Conservation (phyloP, 1,140 invertebrate species). For the Drosophila sproati region DNA sequence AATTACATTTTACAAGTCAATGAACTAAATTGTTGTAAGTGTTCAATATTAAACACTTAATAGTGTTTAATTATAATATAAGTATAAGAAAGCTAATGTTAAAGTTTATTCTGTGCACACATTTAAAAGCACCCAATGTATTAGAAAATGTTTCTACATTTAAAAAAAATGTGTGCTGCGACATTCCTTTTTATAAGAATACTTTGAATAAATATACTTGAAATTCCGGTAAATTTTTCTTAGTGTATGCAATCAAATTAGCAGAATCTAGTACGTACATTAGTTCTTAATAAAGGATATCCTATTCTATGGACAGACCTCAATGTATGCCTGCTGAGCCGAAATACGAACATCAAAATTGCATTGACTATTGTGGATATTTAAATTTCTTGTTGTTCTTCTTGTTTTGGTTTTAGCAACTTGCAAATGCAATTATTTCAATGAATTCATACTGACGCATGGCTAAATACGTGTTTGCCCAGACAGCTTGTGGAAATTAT, state of each 20-base stretch:
- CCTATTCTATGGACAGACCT: background rate
- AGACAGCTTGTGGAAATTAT: slow-evolving; percentile 41
- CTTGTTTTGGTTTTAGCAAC: slow-evolving; percentile 3
- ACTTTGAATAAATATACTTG: too few species aligned
- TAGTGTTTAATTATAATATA: too few species aligned
- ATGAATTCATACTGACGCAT: slow-evolving; percentile 12
- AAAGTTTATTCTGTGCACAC: too few species aligned
- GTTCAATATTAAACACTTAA: too few species aligned
- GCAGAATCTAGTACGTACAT: background rate
- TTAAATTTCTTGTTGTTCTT: background rate
- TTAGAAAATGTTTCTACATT: too few species aligned
- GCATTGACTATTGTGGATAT: background rate
- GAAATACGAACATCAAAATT: background rate
- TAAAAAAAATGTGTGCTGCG: too few species aligned
- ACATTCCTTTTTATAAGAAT: too few species aligned
- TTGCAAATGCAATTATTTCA: slow-evolving; percentile 31
- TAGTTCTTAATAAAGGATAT: background rate
- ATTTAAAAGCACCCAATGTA: too few species aligned
- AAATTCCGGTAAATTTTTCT: too few species aligned
- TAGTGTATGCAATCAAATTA: background rate
- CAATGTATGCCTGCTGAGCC: background rate
- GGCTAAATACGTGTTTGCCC: slow-evolving; percentile 15
- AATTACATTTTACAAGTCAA: too few species aligned
- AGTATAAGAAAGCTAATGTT: too few species aligned
- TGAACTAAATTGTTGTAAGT: too few species aligned